Percentiles rank a stretch among this genome's conserved stretches.
phyloP scores from a whole-genome alignment of 2,797 vertebrate species.

The Anguilla marmorata region DNA sequence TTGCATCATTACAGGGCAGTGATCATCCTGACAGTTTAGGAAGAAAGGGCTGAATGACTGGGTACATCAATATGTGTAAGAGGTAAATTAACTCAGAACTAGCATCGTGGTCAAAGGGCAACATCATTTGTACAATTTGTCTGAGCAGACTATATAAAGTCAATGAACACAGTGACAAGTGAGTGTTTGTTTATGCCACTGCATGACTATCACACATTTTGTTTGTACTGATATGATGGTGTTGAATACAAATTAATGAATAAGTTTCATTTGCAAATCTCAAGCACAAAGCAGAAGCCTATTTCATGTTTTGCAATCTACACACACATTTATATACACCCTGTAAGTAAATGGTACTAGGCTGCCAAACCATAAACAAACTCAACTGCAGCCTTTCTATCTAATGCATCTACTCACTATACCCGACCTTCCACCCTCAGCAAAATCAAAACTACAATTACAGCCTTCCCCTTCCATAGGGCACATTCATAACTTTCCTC shows the following conservation, averaged over 20 bases:
- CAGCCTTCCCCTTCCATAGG: background rate
- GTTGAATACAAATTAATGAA: background rate
- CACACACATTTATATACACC: too few species aligned
- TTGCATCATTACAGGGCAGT: background rate
- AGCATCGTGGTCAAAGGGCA: background rate
- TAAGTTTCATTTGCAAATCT: too few species aligned
- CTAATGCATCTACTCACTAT: too few species aligned
- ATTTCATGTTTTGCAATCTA: too few species aligned
- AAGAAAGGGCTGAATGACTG: background rate
- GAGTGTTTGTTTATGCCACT: background rate
- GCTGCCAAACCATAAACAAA: too few species aligned
- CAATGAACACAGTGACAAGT: background rate
- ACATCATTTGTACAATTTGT: background rate
- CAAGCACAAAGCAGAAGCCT: too few species aligned
- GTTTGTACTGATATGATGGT: background rate
- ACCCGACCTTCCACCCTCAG: background rate
- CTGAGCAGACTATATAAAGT: background rate
- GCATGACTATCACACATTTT: background rate
- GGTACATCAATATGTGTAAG: background rate
- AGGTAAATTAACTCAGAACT: background rate
- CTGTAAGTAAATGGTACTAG: too few species aligned
- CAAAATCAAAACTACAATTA: background rate
- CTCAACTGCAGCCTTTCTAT: background rate
- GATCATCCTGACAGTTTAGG: slow-evolving; percentile 7
- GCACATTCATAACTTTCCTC: background rate